A percentile compares a stretch with the other conserved stretches of the same genome.
Conservation (phyloP, 1,140 invertebrate species). For the Oncopeltus fasciatus region DNA sequence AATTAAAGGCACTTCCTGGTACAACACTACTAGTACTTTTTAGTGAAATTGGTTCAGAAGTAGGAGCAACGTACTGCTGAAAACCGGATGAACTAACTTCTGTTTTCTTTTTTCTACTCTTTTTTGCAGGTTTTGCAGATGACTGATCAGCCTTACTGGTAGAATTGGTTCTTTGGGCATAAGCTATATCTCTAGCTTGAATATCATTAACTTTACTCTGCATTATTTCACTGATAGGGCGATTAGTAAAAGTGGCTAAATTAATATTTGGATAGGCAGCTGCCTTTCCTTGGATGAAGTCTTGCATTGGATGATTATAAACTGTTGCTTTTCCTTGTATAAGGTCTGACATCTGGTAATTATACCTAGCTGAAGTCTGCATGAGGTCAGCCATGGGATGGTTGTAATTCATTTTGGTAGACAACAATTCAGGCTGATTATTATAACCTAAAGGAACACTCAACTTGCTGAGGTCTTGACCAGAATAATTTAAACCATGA, state of each 20-base stretch:
- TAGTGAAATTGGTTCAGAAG: conserved; percentile 38
- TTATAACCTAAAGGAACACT: conserved; percentile 18
- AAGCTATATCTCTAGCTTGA: conserved; percentile 15
- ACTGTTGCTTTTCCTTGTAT: conserved; percentile 17
- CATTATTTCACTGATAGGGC: conserved; percentile 15
- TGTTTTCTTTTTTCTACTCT: conserved; percentile 25
- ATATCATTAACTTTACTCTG: conserved; percentile 6
- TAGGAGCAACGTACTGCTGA: conserved; percentile 36
- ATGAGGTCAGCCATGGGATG: conserved; percentile 23
- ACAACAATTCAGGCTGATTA: conserved; percentile 13
- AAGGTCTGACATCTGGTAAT: conserved; percentile 18
- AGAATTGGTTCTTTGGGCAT: background rate
- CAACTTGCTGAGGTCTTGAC: conserved; percentile 16
- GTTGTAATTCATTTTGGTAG: conserved; percentile 19
- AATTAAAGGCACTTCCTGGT: conserved; percentile 52
- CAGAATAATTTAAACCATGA: conserved; percentile 13
- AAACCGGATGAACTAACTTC: conserved; percentile 29
- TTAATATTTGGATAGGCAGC: conserved; percentile 14
- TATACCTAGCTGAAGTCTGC: conserved; percentile 19
- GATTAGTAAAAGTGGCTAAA: conserved; percentile 8
- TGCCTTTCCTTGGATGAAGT: conserved; percentile 22
- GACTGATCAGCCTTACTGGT: conserved; percentile 1
- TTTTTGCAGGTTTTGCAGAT: conserved; percentile 20
- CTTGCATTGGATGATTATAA: conserved; percentile 21
- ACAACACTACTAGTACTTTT: conserved; percentile 41